phyloP scores from a whole-genome alignment of 1,140 invertebrate genomes.

The Parasteatoda tepidariorum region DNA sequence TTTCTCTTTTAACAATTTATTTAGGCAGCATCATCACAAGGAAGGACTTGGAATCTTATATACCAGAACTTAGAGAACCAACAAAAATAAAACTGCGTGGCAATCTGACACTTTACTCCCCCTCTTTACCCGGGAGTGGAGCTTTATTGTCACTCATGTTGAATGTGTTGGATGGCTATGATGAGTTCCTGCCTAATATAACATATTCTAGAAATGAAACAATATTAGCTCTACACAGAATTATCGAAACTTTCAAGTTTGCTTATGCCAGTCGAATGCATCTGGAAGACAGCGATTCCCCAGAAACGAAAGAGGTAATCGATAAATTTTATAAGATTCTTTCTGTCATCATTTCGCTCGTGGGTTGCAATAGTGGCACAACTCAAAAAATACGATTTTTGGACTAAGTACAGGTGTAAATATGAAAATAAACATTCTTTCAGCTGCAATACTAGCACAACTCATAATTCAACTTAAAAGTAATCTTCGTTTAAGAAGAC shows the following conservation, averaged over 20 bases:
- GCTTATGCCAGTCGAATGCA: conserved; percentile 70
- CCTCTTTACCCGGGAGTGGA: conserved; percentile 78
- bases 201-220: neutral
- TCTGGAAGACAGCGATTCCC: conserved; percentile 70
- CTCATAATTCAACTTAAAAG: too few relatives aligned
- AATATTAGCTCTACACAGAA: conserved; percentile 66
- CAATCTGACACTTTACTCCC: conserved; percentile 35
- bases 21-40: conserved; percentile 66
- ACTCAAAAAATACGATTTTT: too few relatives aligned
- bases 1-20: too few relatives aligned
- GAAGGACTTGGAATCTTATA: conserved; percentile 65
- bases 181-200: neutral
- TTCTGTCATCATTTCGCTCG: too few relatives aligned
- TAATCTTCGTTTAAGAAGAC: too few relatives aligned
- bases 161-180: conserved; percentile 82
- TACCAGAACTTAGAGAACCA: neutral
- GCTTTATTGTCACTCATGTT: conserved; percentile 83
- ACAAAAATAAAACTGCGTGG: neutral
- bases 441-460: too few relatives aligned
- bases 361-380: too few relatives aligned
- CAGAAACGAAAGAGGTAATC: conserved; percentile 15
- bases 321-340: neutral
- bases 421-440: too few relatives aligned
- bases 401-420: too few relatives aligned
- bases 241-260: conserved; percentile 73